Evolutionary conservation across 2,888 invertebrate species (phyloP).

Genomic region (Tipula vernalis): DNA sequence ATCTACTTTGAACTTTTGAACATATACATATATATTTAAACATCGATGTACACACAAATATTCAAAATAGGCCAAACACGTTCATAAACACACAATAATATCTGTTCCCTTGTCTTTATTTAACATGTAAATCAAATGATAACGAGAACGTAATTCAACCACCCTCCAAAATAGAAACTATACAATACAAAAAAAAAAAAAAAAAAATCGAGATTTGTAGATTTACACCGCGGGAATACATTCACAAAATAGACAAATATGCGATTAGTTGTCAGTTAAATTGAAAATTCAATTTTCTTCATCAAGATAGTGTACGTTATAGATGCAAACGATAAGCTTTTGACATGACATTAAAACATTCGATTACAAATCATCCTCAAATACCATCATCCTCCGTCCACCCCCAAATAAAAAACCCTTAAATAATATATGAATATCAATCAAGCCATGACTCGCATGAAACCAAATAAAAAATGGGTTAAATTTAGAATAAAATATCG

Average conservation of each 20-base stretch:
- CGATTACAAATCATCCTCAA: neutral
- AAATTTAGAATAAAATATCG: neutral
- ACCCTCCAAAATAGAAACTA: neutral
- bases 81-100: neutral
- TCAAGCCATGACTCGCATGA: neutral
- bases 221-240: neutral
- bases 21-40: too few relatives aligned
- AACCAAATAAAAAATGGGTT: neutral
- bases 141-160: neutral
- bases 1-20: neutral
- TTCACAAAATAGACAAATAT: neutral
- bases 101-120: neutral
- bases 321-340: neutral
- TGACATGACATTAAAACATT: neutral
- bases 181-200: too few relatives aligned
- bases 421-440: neutral
- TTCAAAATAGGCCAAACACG: neutral
- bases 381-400: neutral
- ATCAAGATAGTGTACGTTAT: neutral
- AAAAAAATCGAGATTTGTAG: neutral
- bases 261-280: neutral
- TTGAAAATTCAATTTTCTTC: neutral
- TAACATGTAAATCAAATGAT: neutral
- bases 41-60: neutral
- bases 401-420: neutral